phyloP scores from a whole-genome alignment of 2,888 invertebrate genomes.

The Liposcelis brunnea region DNA sequence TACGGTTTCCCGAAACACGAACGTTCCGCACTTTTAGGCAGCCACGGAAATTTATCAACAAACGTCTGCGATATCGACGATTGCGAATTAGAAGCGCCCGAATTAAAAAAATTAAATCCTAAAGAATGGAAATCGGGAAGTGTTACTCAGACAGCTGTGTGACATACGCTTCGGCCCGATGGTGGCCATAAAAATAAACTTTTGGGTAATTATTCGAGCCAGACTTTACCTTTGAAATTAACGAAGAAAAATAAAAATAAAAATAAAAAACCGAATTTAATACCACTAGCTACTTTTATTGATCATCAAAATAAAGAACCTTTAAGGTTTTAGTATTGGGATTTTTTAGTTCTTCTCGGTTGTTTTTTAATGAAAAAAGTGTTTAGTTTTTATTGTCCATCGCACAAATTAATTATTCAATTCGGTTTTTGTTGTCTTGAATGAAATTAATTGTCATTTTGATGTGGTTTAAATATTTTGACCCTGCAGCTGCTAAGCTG shows the following conservation, averaged over 20 bases:
- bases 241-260: neutral
- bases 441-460: no score
- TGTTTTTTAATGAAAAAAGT: no score
- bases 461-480: no score
- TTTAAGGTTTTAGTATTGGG: slow-evolving; percentile 2
- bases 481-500: no score
- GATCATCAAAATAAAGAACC: neutral
- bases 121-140: slow-evolving; percentile 25
- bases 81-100: slow-evolving; percentile 50
- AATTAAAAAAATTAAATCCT: slow-evolving; percentile 25
- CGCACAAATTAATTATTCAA: no score
- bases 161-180: slow-evolving; percentile 20
- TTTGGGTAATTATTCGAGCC: no score
- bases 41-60: slow-evolving; percentile 73
- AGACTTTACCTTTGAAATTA: no score
- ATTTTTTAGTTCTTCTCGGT: neutral
- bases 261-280: slow-evolving; percentile 1
- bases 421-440: no score
- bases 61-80: slow-evolving; percentile 68
- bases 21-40: slow-evolving; percentile 42
- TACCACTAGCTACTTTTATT: slow-evolving; percentile 1
- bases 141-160: slow-evolving; percentile 29
- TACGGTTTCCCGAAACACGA: slow-evolving; percentile 32
- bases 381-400: no score
- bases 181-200: slow-evolving; percentile 3